Evolutionary conservation across 2,888 invertebrate genomes (phyloP).

Genomic region (Trilocha varians): DNA sequence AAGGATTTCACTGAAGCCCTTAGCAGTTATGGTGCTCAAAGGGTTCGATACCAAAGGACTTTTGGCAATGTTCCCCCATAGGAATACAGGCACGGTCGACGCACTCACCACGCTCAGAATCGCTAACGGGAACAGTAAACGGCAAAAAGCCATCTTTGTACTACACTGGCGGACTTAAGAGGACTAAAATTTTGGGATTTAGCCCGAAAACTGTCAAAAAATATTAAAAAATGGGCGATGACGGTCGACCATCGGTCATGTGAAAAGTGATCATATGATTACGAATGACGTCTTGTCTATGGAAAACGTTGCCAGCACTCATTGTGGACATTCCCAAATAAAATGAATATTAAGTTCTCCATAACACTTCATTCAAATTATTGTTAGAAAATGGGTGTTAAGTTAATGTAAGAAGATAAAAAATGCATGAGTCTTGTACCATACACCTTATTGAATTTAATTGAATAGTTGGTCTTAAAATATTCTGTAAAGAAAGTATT

Average conservation of each 20-base stretch:
- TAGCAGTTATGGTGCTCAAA: constrained; percentile 31
- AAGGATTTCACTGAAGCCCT: constrained; percentile 47
- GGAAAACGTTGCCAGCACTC: constrained; percentile 23
- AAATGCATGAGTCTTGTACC: too few relatives aligned
- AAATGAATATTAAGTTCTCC: too few relatives aligned
- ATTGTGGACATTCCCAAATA: background rate
- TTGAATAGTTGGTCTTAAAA: too few relatives aligned
- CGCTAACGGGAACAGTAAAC: constrained; percentile 52
- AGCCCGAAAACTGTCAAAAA: constrained; percentile 49
- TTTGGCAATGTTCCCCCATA: constrained; percentile 67
- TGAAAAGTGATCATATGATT: constrained; percentile 70
- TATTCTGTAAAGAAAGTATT: too few relatives aligned
- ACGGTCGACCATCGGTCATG: constrained; percentile 62
- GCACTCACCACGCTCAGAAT: constrained; percentile 49
- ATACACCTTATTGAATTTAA: too few relatives aligned
- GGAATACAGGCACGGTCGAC: constrained; percentile 70
- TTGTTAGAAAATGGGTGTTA: too few relatives aligned
- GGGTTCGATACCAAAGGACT: constrained; percentile 37
- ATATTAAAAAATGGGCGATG: constrained; percentile 47
- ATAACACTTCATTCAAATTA: too few relatives aligned
- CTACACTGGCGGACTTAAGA: constrained; percentile 47
- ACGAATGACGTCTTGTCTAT: constrained; percentile 49
- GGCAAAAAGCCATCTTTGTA: constrained; percentile 61
- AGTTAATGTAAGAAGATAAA: too few relatives aligned
- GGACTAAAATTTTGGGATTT: constrained; percentile 45